Evolutionary conservation across 2,888 invertebrate genomes (phyloP).

Genomic region (Drosophila trichaetosa): DNA sequence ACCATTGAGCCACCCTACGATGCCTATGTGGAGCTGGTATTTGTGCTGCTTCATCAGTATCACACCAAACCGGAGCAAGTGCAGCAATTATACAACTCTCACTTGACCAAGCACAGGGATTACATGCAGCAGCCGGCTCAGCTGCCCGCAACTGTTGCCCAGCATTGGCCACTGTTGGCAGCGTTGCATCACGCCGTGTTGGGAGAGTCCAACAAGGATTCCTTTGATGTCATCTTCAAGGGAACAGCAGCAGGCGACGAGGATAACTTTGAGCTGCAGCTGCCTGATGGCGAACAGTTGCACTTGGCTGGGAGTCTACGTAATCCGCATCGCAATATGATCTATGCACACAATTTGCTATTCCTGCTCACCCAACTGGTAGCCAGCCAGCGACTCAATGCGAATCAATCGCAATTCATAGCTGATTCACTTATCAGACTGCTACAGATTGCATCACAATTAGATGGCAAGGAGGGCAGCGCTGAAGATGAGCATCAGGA

Average conservation of each 20-base stretch:
- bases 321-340: constrained; percentile 78
- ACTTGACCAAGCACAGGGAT: constrained; percentile 41
- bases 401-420: constrained; percentile 65
- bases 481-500: constrained; percentile 29
- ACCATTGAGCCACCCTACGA: constrained; percentile 72
- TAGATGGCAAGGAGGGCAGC: constrained; percentile 35
- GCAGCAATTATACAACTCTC: constrained; percentile 58
- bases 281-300: constrained; percentile 68
- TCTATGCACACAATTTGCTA: constrained; percentile 80
- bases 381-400: constrained; percentile 53
- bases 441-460: constrained; percentile 55
- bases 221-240: constrained; percentile 61
- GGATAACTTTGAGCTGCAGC: constrained; percentile 54
- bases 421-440: constrained; percentile 74
- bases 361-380: constrained; percentile 73
- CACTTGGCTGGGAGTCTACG: constrained; percentile 60
- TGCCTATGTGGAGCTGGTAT: constrained; percentile 85
- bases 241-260: not conserved
- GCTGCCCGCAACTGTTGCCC: constrained; percentile 25
- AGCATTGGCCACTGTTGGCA: constrained; percentile 62
- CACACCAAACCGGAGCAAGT: constrained; percentile 76
- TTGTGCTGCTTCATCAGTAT: constrained; percentile 81
- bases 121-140: constrained; percentile 67
- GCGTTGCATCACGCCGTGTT: constrained; percentile 64
- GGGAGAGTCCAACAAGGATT: constrained; percentile 41